A percentile compares a stretch with the other conserved stretches of the same genome.
Evolutionary conservation across 2,797 vertebrate species (phyloP).

Genomic region (Geotrypetes seraphini): DNA sequence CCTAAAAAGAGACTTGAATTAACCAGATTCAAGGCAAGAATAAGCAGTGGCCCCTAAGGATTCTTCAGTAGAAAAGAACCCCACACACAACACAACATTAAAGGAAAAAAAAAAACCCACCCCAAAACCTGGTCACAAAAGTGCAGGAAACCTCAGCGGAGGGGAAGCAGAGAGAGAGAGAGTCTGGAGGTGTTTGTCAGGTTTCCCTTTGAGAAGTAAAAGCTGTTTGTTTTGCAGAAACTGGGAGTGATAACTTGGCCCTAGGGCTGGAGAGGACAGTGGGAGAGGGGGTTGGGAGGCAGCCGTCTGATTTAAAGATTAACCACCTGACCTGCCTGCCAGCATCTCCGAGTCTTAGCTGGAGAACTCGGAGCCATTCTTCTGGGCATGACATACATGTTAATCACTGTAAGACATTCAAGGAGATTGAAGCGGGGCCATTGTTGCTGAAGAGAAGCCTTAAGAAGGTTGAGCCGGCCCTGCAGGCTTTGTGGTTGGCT

Average conservation of each 20-base stretch:
- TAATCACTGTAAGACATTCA: conserved; percentile 48
- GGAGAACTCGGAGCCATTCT: conserved; percentile 41
- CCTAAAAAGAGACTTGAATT: conserved; percentile 46
- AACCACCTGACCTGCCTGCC: conserved; percentile 57
- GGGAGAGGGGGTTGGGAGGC: conserved; percentile 40
- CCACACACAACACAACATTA: conserved; percentile 29
- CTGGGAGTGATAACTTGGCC: conserved; percentile 32
- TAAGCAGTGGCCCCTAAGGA: conserved; percentile 41
- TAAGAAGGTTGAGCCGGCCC: conserved; percentile 39
- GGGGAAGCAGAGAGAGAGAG: too few species aligned
- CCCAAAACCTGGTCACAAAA: too few species aligned
- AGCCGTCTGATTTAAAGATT: conserved; percentile 59
- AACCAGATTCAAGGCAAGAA: conserved; percentile 41
- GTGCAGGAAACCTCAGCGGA: conserved; percentile 17
- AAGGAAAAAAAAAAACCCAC: too few species aligned
- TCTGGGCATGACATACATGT: conserved; percentile 38
- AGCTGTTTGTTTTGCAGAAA: conserved; percentile 63
- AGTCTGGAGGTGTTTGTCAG: background rate
- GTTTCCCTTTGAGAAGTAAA: conserved; percentile 34
- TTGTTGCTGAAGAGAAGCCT: conserved; percentile 43
- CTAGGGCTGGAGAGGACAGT: conserved; percentile 27
- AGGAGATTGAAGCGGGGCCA: conserved; percentile 38
- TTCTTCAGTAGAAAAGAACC: conserved; percentile 33
- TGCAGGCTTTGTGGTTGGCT: conserved; percentile 44
- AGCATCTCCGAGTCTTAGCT: conserved; percentile 36